These are phyloP conservation scores for Babylonia areolata DNA, from an alignment of 1,140 invertebrate species.

Conservation along the genomic window DNA sequence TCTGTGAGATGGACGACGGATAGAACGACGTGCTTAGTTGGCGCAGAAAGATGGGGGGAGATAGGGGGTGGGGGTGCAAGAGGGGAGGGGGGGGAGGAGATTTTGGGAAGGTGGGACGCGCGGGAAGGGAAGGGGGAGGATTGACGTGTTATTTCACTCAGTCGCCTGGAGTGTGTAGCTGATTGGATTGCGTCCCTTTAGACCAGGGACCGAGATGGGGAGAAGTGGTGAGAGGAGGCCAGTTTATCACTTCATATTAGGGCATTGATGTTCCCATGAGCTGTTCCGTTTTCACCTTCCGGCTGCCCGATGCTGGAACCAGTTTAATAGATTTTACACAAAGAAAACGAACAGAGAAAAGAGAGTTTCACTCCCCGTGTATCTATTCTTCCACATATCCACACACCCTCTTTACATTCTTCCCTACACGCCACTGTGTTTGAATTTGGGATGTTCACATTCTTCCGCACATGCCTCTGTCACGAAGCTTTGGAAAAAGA, in stretches of 20 bases:
- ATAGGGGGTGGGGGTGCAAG: too few species aligned
- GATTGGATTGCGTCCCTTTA: conserved; percentile 18
- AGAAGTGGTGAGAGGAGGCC: neutral
- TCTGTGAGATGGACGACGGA: conserved; percentile 19
- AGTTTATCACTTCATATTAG: conserved; percentile 16
- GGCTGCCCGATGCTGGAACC: too few species aligned
- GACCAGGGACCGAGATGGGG: neutral
- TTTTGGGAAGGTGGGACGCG: neutral
- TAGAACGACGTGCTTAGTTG: neutral
- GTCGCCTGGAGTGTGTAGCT: neutral
- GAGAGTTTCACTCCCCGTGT: too few species aligned
- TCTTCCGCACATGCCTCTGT: too few species aligned
- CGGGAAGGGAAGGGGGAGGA: neutral
- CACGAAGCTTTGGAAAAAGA: too few species aligned
- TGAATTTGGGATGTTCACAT: too few species aligned
- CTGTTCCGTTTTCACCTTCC: conserved; percentile 13
- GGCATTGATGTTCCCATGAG: neutral
- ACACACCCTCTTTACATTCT: too few species aligned
- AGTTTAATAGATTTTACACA: too few species aligned
- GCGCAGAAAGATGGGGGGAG: neutral
- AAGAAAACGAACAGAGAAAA: too few species aligned
- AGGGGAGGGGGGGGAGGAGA: neutral
- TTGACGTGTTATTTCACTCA: conserved; percentile 20
- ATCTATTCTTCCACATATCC: too few species aligned
- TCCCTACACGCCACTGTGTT: too few species aligned